A percentile compares a stretch with the other conserved stretches of the same genome.
phyloP scores from a whole-genome alignment of 2,888 invertebrate genomes.

The Eupithecia tripunctaria region DNA sequence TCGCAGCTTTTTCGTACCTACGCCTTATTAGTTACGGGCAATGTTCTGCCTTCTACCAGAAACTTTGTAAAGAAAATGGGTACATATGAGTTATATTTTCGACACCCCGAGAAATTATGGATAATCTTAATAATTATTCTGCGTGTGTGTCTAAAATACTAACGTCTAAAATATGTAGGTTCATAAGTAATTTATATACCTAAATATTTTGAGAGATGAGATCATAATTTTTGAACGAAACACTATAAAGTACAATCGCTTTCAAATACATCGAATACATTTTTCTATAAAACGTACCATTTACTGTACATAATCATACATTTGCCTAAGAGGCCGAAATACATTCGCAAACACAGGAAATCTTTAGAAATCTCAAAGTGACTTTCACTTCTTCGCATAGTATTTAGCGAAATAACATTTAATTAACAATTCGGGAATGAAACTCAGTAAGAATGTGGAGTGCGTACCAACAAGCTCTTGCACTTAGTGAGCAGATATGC shows the following conservation, averaged over 20 bases:
- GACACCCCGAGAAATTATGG: neutral
- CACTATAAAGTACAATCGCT: neutral
- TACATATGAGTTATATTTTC: neutral
- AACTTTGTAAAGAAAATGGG: neutral
- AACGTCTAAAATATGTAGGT: too few species aligned
- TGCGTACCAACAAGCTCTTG: slow-evolving; percentile 81
- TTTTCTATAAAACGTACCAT: too few species aligned
- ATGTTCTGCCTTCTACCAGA: neutral
- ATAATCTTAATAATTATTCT: neutral
- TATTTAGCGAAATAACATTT: slow-evolving; percentile 34
- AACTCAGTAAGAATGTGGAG: slow-evolving; percentile 67
- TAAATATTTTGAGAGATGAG: neutral
- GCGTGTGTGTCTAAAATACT: neutral
- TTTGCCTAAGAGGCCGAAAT: neutral
- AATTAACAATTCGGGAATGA: slow-evolving; percentile 44
- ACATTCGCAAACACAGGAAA: slow-evolving; percentile 1
- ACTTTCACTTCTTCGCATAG: slow-evolving; percentile 25
- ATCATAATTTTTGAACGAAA: neutral
- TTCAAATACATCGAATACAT: neutral
- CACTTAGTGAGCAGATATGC: slow-evolving; percentile 82
- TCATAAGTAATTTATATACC: too few species aligned
- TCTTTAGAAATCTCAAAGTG: slow-evolving; percentile 18
- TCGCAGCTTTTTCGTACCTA: slow-evolving; percentile 42
- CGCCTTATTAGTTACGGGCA: slow-evolving; percentile 35
- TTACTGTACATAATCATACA: neutral